Percentiles rank a stretch among this genome's conserved stretches.
These are phyloP conservation scores for Ommatoiulus sabulosus DNA, from an alignment of 2,888 invertebrate genomes.

Conservation along the genomic window DNA sequence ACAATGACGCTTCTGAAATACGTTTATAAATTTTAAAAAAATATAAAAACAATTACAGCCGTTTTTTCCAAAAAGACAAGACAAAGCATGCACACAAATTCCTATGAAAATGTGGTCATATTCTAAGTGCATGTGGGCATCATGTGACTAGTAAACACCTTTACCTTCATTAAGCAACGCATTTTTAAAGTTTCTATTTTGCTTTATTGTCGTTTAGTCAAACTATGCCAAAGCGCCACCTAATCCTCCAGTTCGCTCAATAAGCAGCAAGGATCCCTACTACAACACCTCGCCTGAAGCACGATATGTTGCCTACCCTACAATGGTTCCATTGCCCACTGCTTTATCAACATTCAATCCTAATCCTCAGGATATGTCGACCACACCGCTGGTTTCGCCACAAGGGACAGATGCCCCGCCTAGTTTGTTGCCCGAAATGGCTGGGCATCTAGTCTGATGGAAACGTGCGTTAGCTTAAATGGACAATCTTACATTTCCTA, in stretches of 20 bases:
- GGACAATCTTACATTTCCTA: slow-evolving; percentile 30
- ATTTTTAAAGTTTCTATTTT: too few relatives aligned
- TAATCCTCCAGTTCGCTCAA: slow-evolving; percentile 79
- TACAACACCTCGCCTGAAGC: slow-evolving; percentile 74
- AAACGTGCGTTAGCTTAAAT: slow-evolving; percentile 4
- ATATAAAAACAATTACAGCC: too few relatives aligned
- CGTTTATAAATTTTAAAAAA: too few relatives aligned
- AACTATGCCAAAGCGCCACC: slow-evolving; percentile 71
- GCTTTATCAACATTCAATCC: slow-evolving; percentile 65
- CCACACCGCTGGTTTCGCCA: slow-evolving; percentile 54
- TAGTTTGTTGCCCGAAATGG: slow-evolving; percentile 63
- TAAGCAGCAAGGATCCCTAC: slow-evolving; percentile 82
- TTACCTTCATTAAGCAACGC: too few relatives aligned
- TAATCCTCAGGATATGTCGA: slow-evolving; percentile 63
- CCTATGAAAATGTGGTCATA: too few relatives aligned
- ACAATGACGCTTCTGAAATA: too few relatives aligned
- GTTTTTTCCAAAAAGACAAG: too few relatives aligned
- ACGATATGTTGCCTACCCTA: slow-evolving; percentile 83
- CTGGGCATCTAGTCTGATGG: slow-evolving; percentile 66
- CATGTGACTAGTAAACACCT: too few relatives aligned
- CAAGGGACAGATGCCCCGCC: slow-evolving; percentile 56
- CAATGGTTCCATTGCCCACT: slow-evolving; percentile 68
- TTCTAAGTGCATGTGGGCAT: too few relatives aligned
- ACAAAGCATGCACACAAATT: too few relatives aligned
- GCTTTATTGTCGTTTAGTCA: neutral